These are phyloP conservation scores for Drosophila fungiperda DNA, from an alignment of 2,888 invertebrate species.

Conservation along the genomic window DNA sequence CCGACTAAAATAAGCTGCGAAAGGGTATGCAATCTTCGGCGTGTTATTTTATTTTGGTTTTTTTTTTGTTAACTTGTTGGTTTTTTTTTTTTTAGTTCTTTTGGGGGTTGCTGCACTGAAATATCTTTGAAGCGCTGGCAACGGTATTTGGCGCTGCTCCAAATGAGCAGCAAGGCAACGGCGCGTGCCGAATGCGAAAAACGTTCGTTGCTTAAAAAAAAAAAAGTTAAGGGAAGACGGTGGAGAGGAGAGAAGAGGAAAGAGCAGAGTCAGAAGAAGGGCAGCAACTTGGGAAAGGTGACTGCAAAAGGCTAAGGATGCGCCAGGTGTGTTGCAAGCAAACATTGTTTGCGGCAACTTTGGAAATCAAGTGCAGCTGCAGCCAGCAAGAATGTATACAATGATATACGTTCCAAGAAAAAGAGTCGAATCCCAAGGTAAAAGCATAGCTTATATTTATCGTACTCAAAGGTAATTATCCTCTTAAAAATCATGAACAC, in stretches of 20 bases:
- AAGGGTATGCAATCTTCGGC: background rate
- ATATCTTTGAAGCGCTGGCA: conserved; percentile 56
- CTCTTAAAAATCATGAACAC: background rate
- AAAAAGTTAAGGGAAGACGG: too few relatives aligned
- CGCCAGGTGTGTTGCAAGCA: conserved; percentile 28
- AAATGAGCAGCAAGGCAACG: conserved; percentile 73
- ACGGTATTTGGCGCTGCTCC: conserved; percentile 58
- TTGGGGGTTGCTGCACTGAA: conserved; percentile 27
- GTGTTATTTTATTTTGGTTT: background rate
- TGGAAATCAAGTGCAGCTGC: conserved; percentile 29
- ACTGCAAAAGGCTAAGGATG: conserved; percentile 23
- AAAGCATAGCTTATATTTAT: background rate
- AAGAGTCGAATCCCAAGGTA: background rate
- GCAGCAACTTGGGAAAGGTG: conserved; percentile 13
- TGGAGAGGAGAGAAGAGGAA: background rate
- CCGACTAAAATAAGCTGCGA: background rate
- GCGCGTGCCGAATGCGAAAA: conserved; percentile 66
- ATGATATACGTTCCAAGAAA: conserved; percentile 2
- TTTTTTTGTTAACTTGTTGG: too few relatives aligned
- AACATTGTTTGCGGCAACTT: conserved; percentile 50
- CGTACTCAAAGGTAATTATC: background rate
- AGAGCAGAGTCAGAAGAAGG: background rate
- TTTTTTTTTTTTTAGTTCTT: background rate
- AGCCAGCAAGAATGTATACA: conserved; percentile 14
- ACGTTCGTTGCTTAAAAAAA: background rate